A percentile compares a stretch with the other conserved stretches of the same genome.
phyloP scores from a whole-genome alignment of 2,797 vertebrate genomes.

The Sebastes hopkinsi region DNA sequence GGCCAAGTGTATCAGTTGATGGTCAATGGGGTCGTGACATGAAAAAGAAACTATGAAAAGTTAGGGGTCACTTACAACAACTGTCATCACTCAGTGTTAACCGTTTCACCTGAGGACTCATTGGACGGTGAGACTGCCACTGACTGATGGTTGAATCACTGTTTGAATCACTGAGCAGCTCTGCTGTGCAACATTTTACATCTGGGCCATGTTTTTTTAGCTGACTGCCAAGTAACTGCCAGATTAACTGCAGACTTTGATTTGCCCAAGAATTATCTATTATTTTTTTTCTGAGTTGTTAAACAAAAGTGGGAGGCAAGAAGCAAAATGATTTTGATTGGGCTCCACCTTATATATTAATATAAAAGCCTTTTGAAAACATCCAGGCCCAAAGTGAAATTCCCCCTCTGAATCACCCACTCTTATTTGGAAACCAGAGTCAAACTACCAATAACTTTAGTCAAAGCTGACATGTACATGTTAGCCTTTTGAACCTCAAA shows the following conservation, averaged over 20 bases:
- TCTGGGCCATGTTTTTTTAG: slow-evolving; percentile 38
- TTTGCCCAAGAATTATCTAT: slow-evolving; percentile 17
- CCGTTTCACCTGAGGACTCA: slow-evolving; percentile 44
- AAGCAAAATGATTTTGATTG: slow-evolving; percentile 29
- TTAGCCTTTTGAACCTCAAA: slow-evolving; percentile 52
- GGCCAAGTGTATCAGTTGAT: slow-evolving; percentile 58
- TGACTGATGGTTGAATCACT: slow-evolving; percentile 46
- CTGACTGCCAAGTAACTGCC: slow-evolving; percentile 23
- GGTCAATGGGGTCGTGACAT: slow-evolving; percentile 69
- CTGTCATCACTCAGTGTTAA: slow-evolving; percentile 70
- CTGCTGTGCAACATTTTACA: slow-evolving; percentile 34
- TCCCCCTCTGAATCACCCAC: slow-evolving; percentile 61
- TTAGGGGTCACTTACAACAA: slow-evolving; percentile 67
- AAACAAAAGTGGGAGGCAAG: slow-evolving; percentile 11
- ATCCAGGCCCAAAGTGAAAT: slow-evolving; percentile 36
- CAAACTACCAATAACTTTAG: slow-evolving; percentile 52
- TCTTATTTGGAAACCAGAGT: slow-evolving; percentile 54
- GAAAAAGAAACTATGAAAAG: slow-evolving; percentile 62
- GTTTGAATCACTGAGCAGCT: slow-evolving; percentile 45
- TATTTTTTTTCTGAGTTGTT: slow-evolving; percentile 24
- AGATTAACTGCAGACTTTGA: slow-evolving; percentile 11
- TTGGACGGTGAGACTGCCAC: slow-evolving; percentile 28
- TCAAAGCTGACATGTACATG: slow-evolving; percentile 45
- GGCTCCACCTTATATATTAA: slow-evolving; percentile 34
- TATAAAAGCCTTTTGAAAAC: slow-evolving; percentile 38